Percentiles rank a stretch among this genome's conserved stretches.
Conservation (phyloP, 2,113 vertebrate genomes). For the Eublepharis macularius region DNA sequence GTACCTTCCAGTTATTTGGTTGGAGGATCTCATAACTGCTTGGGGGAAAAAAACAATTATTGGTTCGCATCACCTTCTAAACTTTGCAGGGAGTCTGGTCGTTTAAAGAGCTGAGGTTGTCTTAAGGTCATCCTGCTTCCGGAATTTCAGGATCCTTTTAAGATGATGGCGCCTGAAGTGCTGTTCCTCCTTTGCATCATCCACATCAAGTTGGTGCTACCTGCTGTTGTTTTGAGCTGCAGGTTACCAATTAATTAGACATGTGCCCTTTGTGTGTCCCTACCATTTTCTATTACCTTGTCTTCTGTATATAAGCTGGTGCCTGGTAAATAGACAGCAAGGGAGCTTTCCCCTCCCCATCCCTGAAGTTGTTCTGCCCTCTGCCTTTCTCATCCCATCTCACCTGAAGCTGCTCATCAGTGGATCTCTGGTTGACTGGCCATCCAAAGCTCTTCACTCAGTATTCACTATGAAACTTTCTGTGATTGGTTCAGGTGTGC, state of each 20-base stretch:
- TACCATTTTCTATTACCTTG: background rate
- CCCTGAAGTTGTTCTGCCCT: background rate
- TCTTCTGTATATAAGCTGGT: background rate
- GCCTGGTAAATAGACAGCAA: background rate
- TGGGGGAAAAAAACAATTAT: background rate
- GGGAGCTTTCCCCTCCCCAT: background rate
- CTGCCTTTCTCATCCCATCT: background rate
- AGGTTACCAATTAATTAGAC: background rate
- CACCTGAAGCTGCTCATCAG: background rate
- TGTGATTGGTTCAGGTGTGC: background rate
- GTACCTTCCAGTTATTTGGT: background rate
- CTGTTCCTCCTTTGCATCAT: background rate
- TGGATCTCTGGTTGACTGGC: background rate
- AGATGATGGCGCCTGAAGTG: background rate
- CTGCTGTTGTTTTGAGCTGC: background rate
- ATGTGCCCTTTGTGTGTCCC: background rate
- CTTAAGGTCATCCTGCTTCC: background rate
- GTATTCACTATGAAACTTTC: background rate
- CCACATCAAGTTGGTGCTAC: background rate
- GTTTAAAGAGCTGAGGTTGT: background rate
- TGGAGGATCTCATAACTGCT: background rate
- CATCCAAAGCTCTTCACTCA: background rate
- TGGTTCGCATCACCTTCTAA: background rate
- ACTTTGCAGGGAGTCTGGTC: background rate
- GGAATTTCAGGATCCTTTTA: background rate